A percentile compares a stretch with the other conserved stretches of the same genome.
Evolutionary conservation across 2,888 invertebrate species (phyloP).

Genomic region (Globia sparganii): DNA sequence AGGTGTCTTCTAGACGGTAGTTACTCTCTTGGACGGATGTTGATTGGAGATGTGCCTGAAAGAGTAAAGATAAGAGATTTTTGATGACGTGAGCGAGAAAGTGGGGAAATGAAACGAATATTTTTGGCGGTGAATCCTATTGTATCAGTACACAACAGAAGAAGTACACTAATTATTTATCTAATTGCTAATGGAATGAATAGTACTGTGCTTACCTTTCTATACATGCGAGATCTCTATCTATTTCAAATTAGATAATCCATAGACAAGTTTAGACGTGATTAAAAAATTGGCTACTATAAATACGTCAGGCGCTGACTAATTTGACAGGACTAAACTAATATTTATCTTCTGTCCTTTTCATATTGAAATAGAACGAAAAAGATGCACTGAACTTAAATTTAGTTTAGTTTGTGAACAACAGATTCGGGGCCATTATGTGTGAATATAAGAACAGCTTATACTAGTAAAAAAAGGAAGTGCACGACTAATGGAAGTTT

Average conservation of each 20-base stretch:
- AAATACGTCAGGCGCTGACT: too few relatives aligned
- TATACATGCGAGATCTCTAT: not conserved
- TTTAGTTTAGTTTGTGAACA: too few relatives aligned
- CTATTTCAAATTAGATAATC: too few relatives aligned
- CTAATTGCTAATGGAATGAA: not conserved
- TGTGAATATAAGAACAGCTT: not conserved
- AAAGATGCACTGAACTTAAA: too few relatives aligned
- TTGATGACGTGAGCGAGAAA: not conserved
- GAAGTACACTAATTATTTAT: too few relatives aligned
- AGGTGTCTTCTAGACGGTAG: constrained; percentile 80
- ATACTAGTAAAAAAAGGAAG: not conserved
- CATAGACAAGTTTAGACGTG: too few relatives aligned
- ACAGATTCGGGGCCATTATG: too few relatives aligned
- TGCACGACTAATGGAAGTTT: not conserved
- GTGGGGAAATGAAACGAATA: not conserved
- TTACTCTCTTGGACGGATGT: constrained; percentile 84
- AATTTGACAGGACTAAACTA: too few relatives aligned
- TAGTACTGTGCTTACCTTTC: not conserved
- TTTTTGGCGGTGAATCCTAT: not conserved
- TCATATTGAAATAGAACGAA: too few relatives aligned
- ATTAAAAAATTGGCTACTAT: too few relatives aligned
- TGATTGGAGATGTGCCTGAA: constrained; percentile 85
- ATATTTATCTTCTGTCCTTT: too few relatives aligned
- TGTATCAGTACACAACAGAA: not conserved
- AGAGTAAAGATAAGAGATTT: not conserved